phyloP scores from a whole-genome alignment of 2,113 vertebrate genomes.

The Seriola quinqueradiata region DNA sequence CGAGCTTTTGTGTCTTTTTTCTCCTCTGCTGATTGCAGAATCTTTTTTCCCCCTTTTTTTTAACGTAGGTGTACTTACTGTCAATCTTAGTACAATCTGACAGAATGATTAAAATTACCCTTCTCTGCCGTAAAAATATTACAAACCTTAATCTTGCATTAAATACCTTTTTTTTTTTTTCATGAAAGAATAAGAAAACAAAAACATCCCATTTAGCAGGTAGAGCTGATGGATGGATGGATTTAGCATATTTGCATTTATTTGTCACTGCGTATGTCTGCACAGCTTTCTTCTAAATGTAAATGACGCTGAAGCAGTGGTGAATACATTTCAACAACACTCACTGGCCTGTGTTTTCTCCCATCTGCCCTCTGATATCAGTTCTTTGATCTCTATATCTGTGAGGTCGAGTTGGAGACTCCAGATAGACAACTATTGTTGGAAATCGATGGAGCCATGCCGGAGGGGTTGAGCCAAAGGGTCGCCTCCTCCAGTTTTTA shows the following conservation, averaged over 20 bases:
- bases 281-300: background rate
- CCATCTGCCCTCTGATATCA: conserved; percentile 39
- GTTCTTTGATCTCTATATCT: conserved; percentile 51
- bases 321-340: conserved; percentile 7
- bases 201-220: background rate
- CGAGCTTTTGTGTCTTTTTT: background rate
- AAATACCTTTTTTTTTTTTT: background rate
- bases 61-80: background rate
- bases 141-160: background rate
- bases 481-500: conserved; percentile 4
- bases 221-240: background rate
- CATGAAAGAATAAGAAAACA: background rate
- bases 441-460: conserved; percentile 42
- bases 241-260: background rate
- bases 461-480: conserved; percentile 19
- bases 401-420: conserved; percentile 35
- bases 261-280: background rate
- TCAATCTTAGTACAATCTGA: background rate
- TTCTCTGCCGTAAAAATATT: background rate
- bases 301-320: background rate
- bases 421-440: conserved; percentile 30
- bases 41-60: background rate
- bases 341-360: conserved; percentile 34
- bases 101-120: background rate
- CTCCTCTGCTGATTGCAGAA: background rate